These are phyloP conservation scores for Malurus cyaneus DNA, from an alignment of 2,113 vertebrate species.

Conservation along the genomic window DNA sequence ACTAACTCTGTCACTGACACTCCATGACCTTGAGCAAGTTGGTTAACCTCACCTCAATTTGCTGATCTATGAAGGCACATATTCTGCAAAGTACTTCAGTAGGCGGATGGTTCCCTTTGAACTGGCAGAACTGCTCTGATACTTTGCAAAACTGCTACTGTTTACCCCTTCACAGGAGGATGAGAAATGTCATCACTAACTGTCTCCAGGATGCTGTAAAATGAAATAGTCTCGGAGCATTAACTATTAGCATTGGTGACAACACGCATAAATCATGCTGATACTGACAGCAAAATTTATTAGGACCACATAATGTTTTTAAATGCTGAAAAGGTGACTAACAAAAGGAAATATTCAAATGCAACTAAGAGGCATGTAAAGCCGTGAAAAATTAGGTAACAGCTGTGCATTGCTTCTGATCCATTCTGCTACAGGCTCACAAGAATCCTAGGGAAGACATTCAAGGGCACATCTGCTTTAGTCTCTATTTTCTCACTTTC, in stretches of 20 bases:
- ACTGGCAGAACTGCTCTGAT: neutral
- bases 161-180: neutral
- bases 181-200: neutral
- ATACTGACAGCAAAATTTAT: neutral
- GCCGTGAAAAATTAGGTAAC: neutral
- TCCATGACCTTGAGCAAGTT: constrained; percentile 34
- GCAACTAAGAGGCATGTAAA: neutral
- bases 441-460: neutral
- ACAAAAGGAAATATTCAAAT: neutral
- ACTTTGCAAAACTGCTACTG: neutral
- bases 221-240: neutral
- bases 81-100: neutral
- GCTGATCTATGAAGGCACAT: neutral
- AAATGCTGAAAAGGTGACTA: neutral
- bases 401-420: neutral
- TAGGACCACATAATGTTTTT: neutral
- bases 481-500: neutral
- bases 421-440: neutral
- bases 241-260: neutral
- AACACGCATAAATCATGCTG: neutral
- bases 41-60: constrained; percentile 44
- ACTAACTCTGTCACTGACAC: constrained; percentile 2
- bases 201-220: constrained; percentile 9
- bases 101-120: neutral
- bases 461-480: neutral